phyloP scores from a whole-genome alignment of 2,888 invertebrate species.

The Dioctria linearis region DNA sequence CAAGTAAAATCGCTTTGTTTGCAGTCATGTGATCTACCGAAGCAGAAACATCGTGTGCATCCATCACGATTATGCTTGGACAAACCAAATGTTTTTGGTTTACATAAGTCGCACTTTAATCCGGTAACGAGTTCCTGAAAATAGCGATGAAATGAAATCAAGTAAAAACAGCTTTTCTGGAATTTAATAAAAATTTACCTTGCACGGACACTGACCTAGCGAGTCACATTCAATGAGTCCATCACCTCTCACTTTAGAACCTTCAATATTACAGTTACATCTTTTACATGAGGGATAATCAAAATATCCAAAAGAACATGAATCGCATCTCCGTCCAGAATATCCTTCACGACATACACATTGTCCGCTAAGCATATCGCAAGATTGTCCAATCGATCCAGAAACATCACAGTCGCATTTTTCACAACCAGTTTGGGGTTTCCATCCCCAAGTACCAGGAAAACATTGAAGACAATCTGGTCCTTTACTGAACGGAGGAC shows the following conservation, averaged over 20 bases:
- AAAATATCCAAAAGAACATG: slow-evolving; percentile 88
- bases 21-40: slow-evolving; percentile 87
- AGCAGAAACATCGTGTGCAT: slow-evolving; percentile 97
- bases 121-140: slow-evolving; percentile 80
- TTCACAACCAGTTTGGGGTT: slow-evolving; percentile 84
- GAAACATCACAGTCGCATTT: slow-evolving; percentile 83
- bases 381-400: slow-evolving; percentile 76
- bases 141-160: slow-evolving; percentile 1
- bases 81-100: slow-evolving; percentile 89
- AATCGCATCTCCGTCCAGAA: slow-evolving; percentile 83
- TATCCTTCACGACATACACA: slow-evolving; percentile 86
- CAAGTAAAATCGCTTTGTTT: slow-evolving; percentile 86
- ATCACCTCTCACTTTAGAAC: slow-evolving; percentile 74
- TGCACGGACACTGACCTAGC: slow-evolving; percentile 90
- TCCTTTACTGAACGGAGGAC: slow-evolving; percentile 90
- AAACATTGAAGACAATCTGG: slow-evolving; percentile 85
- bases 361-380: slow-evolving; percentile 73
- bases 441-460: slow-evolving; percentile 85
- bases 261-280: slow-evolving; percentile 86
- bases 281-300: slow-evolving; percentile 90
- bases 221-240: slow-evolving; percentile 81
- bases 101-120: slow-evolving; percentile 86
- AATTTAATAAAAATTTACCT: slow-evolving; percentile 73
- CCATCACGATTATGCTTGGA: slow-evolving; percentile 84
- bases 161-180: not conserved